Conservation (phyloP, 2,797 vertebrate species). For the Characodon lateralis region DNA sequence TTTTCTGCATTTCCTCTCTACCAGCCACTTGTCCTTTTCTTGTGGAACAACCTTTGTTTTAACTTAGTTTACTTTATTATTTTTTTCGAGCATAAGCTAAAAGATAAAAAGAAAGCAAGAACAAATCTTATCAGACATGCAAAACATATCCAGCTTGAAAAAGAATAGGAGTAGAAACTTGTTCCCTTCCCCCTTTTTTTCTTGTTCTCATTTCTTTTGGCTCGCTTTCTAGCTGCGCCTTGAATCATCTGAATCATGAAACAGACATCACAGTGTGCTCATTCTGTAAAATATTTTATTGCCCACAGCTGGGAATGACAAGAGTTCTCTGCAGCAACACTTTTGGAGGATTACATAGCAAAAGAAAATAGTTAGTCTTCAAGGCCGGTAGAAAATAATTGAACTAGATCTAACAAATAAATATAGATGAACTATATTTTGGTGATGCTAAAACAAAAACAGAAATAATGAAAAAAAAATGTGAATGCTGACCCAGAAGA, state of each 20-base stretch:
- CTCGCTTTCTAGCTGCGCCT: background rate
- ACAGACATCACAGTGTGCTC: constrained; percentile 5
- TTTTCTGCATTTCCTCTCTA: too few species aligned
- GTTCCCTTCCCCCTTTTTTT: background rate
- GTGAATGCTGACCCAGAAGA: too few species aligned
- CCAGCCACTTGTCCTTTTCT: background rate
- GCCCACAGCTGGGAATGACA: constrained; percentile 11
- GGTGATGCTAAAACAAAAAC: too few species aligned
- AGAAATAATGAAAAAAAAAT: too few species aligned
- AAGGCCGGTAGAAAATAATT: background rate
- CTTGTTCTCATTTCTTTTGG: background rate
- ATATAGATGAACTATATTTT: too few species aligned
- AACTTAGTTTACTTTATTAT: too few species aligned
- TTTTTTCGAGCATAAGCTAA: too few species aligned
- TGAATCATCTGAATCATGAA: background rate
- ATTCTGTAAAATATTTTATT: background rate
- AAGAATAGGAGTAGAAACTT: background rate
- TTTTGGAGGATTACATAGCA: constrained; percentile 12
- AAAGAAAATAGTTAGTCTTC: constrained; percentile 5
- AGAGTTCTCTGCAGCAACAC: constrained; percentile 5
- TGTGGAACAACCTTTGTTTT: background rate
- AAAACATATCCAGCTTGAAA: too few species aligned
- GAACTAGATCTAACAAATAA: background rate
- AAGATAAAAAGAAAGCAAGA: too few species aligned
- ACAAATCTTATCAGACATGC: too few species aligned